Conservation (phyloP, 2,113 vertebrate species). For the Caloenas nicobarica region DNA sequence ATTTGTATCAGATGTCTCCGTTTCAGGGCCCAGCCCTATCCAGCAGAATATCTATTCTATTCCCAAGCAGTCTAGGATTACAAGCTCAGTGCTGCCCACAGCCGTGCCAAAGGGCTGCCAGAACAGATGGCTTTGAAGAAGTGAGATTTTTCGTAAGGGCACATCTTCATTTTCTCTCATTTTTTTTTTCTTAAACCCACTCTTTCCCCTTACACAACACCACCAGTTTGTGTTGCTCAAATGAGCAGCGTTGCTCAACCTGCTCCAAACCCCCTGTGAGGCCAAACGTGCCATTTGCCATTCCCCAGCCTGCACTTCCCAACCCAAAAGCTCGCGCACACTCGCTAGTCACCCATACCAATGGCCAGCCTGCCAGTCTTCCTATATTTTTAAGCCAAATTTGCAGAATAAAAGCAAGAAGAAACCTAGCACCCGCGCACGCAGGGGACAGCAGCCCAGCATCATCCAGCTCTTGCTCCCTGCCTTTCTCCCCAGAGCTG, state of each 20-base stretch:
- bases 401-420: background rate
- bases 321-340: background rate
- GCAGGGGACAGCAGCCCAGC: background rate
- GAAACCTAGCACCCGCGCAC: background rate
- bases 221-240: background rate
- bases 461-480: background rate
- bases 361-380: background rate
- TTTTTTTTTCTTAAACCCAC: background rate
- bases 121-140: background rate
- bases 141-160: background rate
- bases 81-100: background rate
- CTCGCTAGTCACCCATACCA: background rate
- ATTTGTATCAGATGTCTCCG: background rate
- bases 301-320: background rate
- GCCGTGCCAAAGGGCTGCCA: background rate
- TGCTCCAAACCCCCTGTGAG: background rate
- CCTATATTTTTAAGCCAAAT: background rate
- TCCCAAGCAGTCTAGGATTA: background rate
- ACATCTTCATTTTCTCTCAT: background rate
- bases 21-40: background rate
- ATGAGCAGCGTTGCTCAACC: constrained; percentile 3
- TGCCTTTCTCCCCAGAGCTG: background rate
- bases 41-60: background rate
- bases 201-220: constrained; percentile 17
- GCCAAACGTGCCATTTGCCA: background rate